Conservation (phyloP, 2,888 invertebrate species). For the Nipponacmea schrenckii region DNA sequence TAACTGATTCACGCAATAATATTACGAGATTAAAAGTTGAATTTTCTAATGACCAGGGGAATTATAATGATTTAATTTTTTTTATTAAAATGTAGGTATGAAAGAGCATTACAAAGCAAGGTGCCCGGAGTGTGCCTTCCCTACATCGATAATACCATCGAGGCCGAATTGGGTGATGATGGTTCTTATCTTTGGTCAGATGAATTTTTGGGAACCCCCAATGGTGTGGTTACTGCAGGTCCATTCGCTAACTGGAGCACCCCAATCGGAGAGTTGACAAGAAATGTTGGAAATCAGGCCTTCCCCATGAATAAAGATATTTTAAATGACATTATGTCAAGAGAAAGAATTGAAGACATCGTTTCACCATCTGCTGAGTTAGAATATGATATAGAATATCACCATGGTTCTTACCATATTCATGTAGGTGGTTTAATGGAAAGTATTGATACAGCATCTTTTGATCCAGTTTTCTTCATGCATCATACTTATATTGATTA, state of each 20-base stretch:
- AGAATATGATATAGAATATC: conserved; percentile 51
- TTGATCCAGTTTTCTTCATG: conserved; percentile 53
- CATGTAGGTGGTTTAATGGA: conserved; percentile 55
- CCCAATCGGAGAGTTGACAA: conserved; percentile 30
- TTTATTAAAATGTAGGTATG: conserved; percentile 41
- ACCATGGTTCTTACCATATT: conserved; percentile 55
- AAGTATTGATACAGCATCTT: conserved; percentile 49
- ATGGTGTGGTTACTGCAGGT: conserved; percentile 48
- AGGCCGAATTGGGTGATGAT: conserved; percentile 40
- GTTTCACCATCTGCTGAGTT: conserved; percentile 42
- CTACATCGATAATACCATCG: conserved; percentile 56
- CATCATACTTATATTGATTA: conserved; percentile 50
- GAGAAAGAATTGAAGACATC: conserved; percentile 35
- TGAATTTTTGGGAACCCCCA: conserved; percentile 46
- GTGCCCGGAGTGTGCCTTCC: conserved; percentile 50
- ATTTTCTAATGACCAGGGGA: too few relatives aligned
- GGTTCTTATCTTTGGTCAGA: conserved; percentile 49
- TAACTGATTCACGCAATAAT: too few relatives aligned
- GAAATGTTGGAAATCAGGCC: conserved; percentile 3
- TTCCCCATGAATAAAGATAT: neutral
- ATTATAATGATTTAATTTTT: too few relatives aligned
- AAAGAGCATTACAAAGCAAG: conserved; percentile 53
- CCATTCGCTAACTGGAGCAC: conserved; percentile 55
- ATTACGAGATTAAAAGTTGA: too few relatives aligned
- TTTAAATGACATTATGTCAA: conserved; percentile 7